A percentile compares a stretch with the other conserved stretches of the same genome.
Evolutionary conservation across 2,888 invertebrate genomes (phyloP).

Genomic region (Ligdia adustata): DNA sequence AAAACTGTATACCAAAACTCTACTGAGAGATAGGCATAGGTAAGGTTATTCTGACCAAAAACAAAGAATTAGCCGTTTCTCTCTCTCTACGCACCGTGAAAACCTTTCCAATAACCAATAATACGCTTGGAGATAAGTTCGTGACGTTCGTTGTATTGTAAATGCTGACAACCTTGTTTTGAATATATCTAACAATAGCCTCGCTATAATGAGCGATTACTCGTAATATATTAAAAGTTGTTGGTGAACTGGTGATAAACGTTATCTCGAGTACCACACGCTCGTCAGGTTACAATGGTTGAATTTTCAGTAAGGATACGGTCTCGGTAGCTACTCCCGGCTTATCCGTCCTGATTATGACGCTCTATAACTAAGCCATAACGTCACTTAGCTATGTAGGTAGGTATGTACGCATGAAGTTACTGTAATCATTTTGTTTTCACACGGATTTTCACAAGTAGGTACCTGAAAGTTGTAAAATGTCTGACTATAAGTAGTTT

Average conservation of each 20-base stretch:
- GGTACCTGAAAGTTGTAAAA: too few species aligned
- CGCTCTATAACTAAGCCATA: too few species aligned
- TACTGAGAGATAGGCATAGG: too few species aligned
- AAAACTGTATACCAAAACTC: too few species aligned
- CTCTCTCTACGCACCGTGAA: too few species aligned
- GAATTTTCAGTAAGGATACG: constrained; percentile 57
- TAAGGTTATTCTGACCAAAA: too few species aligned
- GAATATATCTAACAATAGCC: constrained; percentile 37
- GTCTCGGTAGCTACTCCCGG: constrained; percentile 50
- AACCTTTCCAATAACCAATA: constrained; percentile 1
- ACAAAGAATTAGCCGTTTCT: too few species aligned
- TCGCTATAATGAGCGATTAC: constrained; percentile 34
- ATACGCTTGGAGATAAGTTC: neutral
- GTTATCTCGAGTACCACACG: constrained; percentile 53
- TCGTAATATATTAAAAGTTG: constrained; percentile 47
- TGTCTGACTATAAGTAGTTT: too few species aligned
- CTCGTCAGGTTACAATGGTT: constrained; percentile 40
- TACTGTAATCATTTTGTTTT: too few species aligned
- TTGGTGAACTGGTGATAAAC: constrained; percentile 49
- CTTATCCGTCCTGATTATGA: constrained; percentile 18
- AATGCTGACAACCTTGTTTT: constrained; percentile 24
- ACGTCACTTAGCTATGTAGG: too few species aligned
- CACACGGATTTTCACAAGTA: too few species aligned
- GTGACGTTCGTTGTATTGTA: constrained; percentile 7
- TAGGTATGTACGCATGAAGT: too few species aligned